A percentile compares a stretch with the other conserved stretches of the same genome.
phyloP scores from a whole-genome alignment of 2,113 vertebrate genomes.

The Opisthocomus hoazin region DNA sequence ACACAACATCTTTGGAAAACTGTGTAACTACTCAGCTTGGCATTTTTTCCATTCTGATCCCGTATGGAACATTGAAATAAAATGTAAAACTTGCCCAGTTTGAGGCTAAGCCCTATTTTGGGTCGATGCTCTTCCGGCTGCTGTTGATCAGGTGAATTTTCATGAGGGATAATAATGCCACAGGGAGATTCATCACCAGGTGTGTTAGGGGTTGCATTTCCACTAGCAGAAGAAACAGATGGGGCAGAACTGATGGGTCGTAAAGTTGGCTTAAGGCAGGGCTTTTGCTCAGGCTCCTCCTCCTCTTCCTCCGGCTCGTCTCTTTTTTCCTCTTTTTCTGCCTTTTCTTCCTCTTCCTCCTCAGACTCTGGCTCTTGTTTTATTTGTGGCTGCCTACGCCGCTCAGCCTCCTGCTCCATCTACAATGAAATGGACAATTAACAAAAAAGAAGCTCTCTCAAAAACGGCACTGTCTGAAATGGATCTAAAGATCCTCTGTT shows the following conservation, averaged over 20 bases:
- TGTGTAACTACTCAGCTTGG: background rate
- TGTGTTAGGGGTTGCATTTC: conserved; percentile 90
- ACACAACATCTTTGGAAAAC: background rate
- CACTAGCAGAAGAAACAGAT: conserved; percentile 93
- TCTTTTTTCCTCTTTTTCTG: conserved; percentile 87
- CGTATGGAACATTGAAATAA: background rate
- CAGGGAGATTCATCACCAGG: conserved; percentile 94
- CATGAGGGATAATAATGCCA: conserved; percentile 98
- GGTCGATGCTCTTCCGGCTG: conserved; percentile 92
- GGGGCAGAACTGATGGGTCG: conserved; percentile 93
- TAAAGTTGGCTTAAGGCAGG: conserved; percentile 93
- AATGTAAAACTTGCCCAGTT: conserved; percentile 79
- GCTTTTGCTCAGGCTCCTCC: conserved; percentile 83
- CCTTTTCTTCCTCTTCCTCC: conserved; percentile 81
- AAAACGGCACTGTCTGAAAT: background rate
- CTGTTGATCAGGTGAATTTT: conserved; percentile 92
- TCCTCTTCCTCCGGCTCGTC: conserved; percentile 86
- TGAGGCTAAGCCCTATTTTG: conserved; percentile 97
- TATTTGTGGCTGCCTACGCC: conserved; percentile 88
- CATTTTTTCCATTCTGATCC: background rate
- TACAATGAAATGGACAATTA: conserved; percentile 54
- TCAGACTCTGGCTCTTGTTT: conserved; percentile 86
- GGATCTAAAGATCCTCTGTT: background rate
- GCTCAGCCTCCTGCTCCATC: conserved; percentile 99
- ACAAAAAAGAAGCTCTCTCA: background rate